Evolutionary conservation across 2,797 vertebrate species (phyloP).

Genomic region (Notolepis coatsorum): DNA sequence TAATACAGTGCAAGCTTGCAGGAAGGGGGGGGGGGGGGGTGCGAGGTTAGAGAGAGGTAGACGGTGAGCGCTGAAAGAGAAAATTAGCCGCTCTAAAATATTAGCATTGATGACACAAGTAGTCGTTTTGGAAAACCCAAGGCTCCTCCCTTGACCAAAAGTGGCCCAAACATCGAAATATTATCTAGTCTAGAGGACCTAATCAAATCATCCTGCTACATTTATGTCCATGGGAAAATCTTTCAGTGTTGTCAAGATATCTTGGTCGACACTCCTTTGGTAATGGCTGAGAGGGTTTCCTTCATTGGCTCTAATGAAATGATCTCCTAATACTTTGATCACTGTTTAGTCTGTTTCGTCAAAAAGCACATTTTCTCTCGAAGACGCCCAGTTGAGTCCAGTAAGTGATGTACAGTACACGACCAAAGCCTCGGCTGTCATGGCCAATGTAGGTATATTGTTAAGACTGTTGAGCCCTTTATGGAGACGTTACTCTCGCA

Average conservation of each 20-base stretch:
- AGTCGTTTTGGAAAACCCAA: too few relatives aligned
- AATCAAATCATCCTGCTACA: too few relatives aligned
- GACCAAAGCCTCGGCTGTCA: constrained; percentile 46
- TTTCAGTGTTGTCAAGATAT: too few relatives aligned
- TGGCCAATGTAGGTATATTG: constrained; percentile 36
- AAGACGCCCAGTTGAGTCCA: constrained; percentile 14
- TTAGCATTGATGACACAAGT: too few relatives aligned
- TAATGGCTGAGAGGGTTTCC: constrained; percentile 5
- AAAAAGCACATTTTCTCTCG: constrained; percentile 18
- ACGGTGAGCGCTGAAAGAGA: constrained; percentile 43
- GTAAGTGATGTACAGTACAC: constrained; percentile 24
- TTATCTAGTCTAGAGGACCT: too few relatives aligned
- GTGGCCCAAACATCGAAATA: too few relatives aligned
- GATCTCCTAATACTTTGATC: constrained; percentile 9
- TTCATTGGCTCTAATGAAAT: constrained; percentile 2
- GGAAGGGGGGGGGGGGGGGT: too few relatives aligned
- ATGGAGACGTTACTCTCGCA: constrained; percentile 41
- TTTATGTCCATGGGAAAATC: too few relatives aligned
- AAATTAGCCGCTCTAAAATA: constrained; percentile 37
- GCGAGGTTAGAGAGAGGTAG: constrained; percentile 44
- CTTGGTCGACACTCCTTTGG: too few relatives aligned
- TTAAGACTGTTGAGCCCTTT: constrained; percentile 45
- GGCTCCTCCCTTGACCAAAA: too few relatives aligned
- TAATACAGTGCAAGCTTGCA: too few relatives aligned
- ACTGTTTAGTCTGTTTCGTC: not conserved